Base-by-base conservation (phyloP, 64 coral and sea anemone species). In the Dendrophyllia cribrosa region DNA sequence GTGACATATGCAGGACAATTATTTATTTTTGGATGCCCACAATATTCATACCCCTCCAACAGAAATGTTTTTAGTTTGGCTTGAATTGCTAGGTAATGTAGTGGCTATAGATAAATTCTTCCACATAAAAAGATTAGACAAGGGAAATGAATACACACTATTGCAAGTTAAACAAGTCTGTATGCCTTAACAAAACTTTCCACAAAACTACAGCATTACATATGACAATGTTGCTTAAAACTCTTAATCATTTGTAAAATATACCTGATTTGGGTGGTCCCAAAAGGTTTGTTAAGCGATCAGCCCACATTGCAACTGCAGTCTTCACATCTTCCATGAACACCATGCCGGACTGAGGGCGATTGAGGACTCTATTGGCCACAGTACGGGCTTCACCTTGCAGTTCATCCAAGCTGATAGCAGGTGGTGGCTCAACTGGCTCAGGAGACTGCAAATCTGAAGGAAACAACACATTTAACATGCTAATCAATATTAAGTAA, bases 281-380 rank as follows among this genome's bases (percentile, higher is more conserved):
- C 53, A 97, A 13, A 63, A 97, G 92, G 8, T 74, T 88, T 9
- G 92, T 75, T 10, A 97, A 84, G 23, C 92, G 85, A 53, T 97
- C 92, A n/a, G 95, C 92, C 95, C 95, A 97, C 95, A 97, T 97
- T 21, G 71, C 82, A 43, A 94, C 53, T 4, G 95, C 95, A 59
- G 88, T 84, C 51, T 69, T 88, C 6, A 83, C 92, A 81, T 97
- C 95, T 9, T 89, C 88, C 82, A 94, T 82, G 26, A 97, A 97
- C 0, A 70, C 84, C 48, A 88, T 76, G 14, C 95, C 95, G 11
- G 95, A 97, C 70, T 91, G 83, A 10, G 95, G 95, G 14, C 95
- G 92, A 74, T 76, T 88, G 26, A 97, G 58, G 6, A 97, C 91
- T 73, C 65, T 92, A 2, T 77, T 87, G 4, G 92, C 95, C 20